These are phyloP conservation scores for Uria aalge DNA, from an alignment of 2,113 vertebrate genomes.

Conservation along the genomic window DNA sequence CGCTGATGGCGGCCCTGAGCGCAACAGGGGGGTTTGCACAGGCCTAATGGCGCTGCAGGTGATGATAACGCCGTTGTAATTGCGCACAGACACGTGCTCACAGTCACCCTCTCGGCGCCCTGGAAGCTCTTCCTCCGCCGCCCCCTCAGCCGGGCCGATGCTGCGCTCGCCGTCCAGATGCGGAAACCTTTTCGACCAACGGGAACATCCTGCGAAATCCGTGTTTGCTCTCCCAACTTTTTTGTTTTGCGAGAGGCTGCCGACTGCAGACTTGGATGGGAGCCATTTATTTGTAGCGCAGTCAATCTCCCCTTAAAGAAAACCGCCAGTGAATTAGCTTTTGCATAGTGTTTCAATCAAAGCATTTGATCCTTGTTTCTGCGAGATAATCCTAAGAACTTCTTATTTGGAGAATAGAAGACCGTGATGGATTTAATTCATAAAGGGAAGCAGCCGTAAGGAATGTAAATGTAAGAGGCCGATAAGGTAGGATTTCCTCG, in stretches of 20 bases:
- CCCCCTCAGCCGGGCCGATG: fast-evolving
- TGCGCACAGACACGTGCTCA: fast-evolving
- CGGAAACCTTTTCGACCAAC: neutral
- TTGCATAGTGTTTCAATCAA: conserved; percentile 79
- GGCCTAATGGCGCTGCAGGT: fast-evolving
- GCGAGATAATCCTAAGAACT: conserved; percentile 82
- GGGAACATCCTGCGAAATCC: neutral
- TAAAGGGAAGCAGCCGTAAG: conserved; percentile 79
- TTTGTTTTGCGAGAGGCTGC: neutral
- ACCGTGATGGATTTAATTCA: conserved; percentile 84
- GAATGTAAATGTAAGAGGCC: conserved; percentile 82
- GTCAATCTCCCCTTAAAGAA: conserved; percentile 68
- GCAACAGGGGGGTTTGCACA: fast-evolving
- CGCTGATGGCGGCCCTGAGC: neutral
- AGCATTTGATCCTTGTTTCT: conserved; percentile 84
- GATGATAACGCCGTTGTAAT: fast-evolving
- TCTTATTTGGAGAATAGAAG: conserved; percentile 82
- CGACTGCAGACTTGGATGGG: conserved; percentile 54
- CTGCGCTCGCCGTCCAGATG: neutral
- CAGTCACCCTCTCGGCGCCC: neutral
- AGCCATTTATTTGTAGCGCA: conserved; percentile 70
- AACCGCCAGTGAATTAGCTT: conserved; percentile 75
- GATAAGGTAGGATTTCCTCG: conserved; percentile 90
- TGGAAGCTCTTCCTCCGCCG: neutral
- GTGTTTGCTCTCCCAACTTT: neutral